Percentiles rank a stretch among this genome's conserved stretches.
Evolutionary conservation across 2,797 vertebrate genomes (phyloP).

Genomic region (Halcyon chelicuti): DNA sequence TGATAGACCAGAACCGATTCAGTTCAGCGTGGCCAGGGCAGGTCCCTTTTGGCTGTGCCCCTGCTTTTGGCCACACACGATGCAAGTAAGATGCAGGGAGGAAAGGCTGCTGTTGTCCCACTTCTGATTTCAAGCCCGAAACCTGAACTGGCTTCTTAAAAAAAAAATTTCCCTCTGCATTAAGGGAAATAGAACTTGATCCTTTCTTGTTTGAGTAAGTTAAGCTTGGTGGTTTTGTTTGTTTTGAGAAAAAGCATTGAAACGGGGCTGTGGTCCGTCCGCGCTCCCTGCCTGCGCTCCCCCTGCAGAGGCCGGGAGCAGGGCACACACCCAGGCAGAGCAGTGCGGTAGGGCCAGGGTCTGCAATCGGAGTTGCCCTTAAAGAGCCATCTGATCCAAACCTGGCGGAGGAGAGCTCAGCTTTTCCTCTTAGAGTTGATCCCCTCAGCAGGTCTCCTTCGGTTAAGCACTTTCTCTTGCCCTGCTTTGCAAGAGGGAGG

Average conservation of each 20-base stretch:
- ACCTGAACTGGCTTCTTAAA: not conserved
- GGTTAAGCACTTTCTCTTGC: not conserved
- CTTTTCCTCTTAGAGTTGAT: not conserved
- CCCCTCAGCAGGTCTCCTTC: not conserved
- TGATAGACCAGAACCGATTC: not conserved
- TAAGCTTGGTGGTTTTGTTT: slow-evolving; percentile 19
- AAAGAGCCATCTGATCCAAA: not conserved
- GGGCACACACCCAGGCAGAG: not conserved
- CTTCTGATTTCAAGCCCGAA: rapidly evolving
- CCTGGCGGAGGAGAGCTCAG: not conserved
- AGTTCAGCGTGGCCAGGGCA: not conserved
- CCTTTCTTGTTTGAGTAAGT: not conserved
- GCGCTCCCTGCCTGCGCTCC: not conserved
- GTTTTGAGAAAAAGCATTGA: slow-evolving; percentile 43
- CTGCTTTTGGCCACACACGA: not conserved
- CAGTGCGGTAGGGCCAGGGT: not conserved
- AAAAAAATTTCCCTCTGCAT: not conserved
- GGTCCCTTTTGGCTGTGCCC: not conserved
- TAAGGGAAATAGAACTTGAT: slow-evolving; percentile 30
- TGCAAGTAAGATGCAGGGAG: not conserved
- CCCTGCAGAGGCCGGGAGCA: not conserved
- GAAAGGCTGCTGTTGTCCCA: not conserved
- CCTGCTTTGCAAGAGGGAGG: not conserved
- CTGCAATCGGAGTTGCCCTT: not conserved
- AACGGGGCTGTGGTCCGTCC: not conserved